Evolutionary conservation across 2,888 invertebrate genomes (phyloP).

Genomic region (Trissoscelio sp.): DNA sequence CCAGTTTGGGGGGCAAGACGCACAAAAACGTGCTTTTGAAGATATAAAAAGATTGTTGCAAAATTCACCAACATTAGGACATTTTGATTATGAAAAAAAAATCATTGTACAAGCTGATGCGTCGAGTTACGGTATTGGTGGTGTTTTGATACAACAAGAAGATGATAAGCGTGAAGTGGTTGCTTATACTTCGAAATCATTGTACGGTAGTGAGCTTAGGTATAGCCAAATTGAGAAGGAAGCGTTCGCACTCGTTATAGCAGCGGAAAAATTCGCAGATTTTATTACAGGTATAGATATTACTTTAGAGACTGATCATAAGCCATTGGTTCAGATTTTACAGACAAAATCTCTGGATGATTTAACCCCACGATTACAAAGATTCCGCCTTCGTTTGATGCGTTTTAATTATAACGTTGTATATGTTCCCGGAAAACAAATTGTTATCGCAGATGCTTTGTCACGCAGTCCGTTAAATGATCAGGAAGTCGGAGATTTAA

Average conservation of each 20-base stretch:
- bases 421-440: conserved; percentile 71
- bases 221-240: conserved; percentile 79
- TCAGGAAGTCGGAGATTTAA: conserved; percentile 5
- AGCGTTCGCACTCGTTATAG: conserved; percentile 74
- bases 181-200: neutral
- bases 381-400: conserved; percentile 76
- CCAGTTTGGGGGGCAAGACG: too few relatives aligned
- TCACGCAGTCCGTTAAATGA: conserved; percentile 71
- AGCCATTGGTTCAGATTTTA: conserved; percentile 77
- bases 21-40: too few relatives aligned
- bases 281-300: conserved; percentile 76
- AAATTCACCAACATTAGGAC: conserved; percentile 73
- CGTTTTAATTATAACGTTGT: conserved; percentile 72
- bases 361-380: conserved; percentile 78
- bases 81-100: conserved; percentile 72
- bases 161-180: neutral
- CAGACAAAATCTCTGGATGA: conserved; percentile 76
- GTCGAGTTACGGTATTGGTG: neutral
- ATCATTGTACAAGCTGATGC: conserved; percentile 2
- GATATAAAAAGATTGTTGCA: conserved; percentile 73
- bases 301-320: conserved; percentile 78
- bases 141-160: conserved; percentile 8
- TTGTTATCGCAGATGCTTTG: neutral
- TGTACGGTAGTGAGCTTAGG: neutral
- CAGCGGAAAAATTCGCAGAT: conserved; percentile 74